Evolutionary conservation across 2,888 invertebrate species (phyloP).

Genomic region (Gastrophysa polygoni): DNA sequence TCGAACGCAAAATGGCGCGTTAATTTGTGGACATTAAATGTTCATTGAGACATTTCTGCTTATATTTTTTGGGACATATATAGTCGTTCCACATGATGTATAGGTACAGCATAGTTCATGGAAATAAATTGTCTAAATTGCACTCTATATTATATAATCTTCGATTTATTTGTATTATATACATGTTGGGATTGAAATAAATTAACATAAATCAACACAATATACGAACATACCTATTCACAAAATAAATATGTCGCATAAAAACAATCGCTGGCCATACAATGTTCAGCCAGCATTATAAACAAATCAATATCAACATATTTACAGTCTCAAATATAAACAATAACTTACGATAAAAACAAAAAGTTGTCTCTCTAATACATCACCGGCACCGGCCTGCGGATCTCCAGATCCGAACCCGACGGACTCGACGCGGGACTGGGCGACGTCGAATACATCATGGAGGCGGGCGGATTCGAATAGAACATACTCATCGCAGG

Average conservation of each 20-base stretch:
- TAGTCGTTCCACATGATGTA: too few relatives aligned
- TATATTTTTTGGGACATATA: too few relatives aligned
- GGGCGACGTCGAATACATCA: conserved; percentile 56
- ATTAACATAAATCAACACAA: conserved; percentile 31
- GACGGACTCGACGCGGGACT: conserved; percentile 57
- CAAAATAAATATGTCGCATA: conserved; percentile 43
- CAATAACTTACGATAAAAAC: conserved; percentile 20
- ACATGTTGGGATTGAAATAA: conserved; percentile 25
- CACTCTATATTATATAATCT: not conserved
- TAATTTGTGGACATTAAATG: too few relatives aligned
- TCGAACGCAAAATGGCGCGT: too few relatives aligned
- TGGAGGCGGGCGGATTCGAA: conserved; percentile 55
- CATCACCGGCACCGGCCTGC: conserved; percentile 75
- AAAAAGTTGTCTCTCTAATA: conserved; percentile 59
- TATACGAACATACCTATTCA: conserved; percentile 27
- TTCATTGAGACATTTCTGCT: too few relatives aligned
- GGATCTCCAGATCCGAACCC: conserved; percentile 60
- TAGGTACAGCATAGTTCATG: not conserved
- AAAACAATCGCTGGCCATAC: conserved; percentile 39
- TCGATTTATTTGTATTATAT: conserved; percentile 25
- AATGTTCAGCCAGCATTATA: conserved; percentile 24
- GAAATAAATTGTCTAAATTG: not conserved
- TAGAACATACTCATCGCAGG: conserved; percentile 58
- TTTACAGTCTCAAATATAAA: conserved; percentile 8
- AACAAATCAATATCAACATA: conserved; percentile 20